Percentiles rank a stretch among this genome's conserved stretches.
Conservation (phyloP, 2,888 invertebrate species). For the Conchocele bisecta region DNA sequence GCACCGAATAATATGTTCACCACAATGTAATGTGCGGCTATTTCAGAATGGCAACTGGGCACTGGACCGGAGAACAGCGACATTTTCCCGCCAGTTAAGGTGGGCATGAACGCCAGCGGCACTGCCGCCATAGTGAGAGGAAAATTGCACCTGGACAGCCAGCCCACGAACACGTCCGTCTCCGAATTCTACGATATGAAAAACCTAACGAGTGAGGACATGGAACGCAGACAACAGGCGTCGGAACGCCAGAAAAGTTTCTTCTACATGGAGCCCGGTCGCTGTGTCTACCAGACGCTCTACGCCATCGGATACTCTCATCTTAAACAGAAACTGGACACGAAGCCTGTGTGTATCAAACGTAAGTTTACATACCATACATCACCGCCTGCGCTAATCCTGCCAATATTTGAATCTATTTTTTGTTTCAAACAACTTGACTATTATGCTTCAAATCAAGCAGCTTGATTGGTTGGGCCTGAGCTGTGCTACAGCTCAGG, state of each 20-base stretch:
- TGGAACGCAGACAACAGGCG: not conserved
- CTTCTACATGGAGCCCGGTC: slow-evolving; percentile 57
- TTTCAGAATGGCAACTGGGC: slow-evolving; percentile 64
- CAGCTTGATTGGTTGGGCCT: too few relatives aligned
- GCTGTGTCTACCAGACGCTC: slow-evolving; percentile 46
- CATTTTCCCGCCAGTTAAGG: slow-evolving; percentile 49
- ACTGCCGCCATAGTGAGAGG: slow-evolving; percentile 49
- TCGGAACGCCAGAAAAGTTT: slow-evolving; percentile 6
- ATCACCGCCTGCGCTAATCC: too few relatives aligned
- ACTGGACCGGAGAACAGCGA: slow-evolving; percentile 21
- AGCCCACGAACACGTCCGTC: slow-evolving; percentile 30
- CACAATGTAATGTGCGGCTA: too few relatives aligned
- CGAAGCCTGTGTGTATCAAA: slow-evolving; percentile 48
- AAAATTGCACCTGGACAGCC: slow-evolving; percentile 32
- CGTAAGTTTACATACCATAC: too few relatives aligned
- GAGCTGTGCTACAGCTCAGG: too few relatives aligned
- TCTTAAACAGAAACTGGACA: slow-evolving; percentile 25
- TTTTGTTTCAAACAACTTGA: too few relatives aligned
- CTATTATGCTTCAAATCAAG: too few relatives aligned
- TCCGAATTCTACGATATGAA: slow-evolving; percentile 22
- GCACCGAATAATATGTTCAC: too few relatives aligned
- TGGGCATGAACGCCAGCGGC: slow-evolving; percentile 30
- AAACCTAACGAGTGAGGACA: slow-evolving; percentile 28
- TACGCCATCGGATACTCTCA: slow-evolving; percentile 53
- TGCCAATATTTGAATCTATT: too few relatives aligned